Evolutionary conservation across 2,888 invertebrate species (phyloP), one percentile per base, ranked within the genome.

Genomic region (Barypeithes pellucidus): DNA sequence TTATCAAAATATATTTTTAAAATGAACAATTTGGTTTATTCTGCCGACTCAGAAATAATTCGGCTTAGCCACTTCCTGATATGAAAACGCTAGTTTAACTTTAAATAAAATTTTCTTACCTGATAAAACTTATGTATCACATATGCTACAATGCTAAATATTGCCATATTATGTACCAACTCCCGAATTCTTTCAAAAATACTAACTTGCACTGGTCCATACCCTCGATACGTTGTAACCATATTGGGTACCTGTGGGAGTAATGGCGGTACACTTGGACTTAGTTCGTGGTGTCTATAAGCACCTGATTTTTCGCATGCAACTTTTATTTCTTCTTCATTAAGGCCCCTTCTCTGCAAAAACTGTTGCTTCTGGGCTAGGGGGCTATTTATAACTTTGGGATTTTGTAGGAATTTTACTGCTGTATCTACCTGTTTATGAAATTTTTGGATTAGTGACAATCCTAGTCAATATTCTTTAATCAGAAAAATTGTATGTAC

Each of bases 391-490:
- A 91, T 89, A 1, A 96, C 95, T 84, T 93, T 94, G n/a, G 93
- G 93, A 87, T 96, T 96, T 84, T 92, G 91, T 63, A 96, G 87
- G 87, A 96, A 96, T 82, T 94, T 94, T 2, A 95, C 90, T 4
- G 96, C 96, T 12, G 95, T 95, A 79, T 91, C 90, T 75, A 96
- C 91, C 96, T 96, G 11, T 3, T 18, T 57, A 14, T 16, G 22
- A 33, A 36, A 16, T 57, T 33, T 16, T 33, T 29, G 29, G 29
- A 29, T 29, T 29, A 29, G 29, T 29, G 29, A 29, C 9, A 29
- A 24, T 24, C n/a, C n/a, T n/a, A n/a, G n/a, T n/a, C n/a, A n/a
- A n/a, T n/a, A n/a, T n/a, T n/a, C n/a, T n/a, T n/a, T n/a, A n/a
- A n/a, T n/a, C n/a, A n/a, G n/a, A n/a, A n/a, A n/a, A n/a, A n/a